Conservation (phyloP, 1,140 invertebrate species). For the Oppia nitens region DNA sequence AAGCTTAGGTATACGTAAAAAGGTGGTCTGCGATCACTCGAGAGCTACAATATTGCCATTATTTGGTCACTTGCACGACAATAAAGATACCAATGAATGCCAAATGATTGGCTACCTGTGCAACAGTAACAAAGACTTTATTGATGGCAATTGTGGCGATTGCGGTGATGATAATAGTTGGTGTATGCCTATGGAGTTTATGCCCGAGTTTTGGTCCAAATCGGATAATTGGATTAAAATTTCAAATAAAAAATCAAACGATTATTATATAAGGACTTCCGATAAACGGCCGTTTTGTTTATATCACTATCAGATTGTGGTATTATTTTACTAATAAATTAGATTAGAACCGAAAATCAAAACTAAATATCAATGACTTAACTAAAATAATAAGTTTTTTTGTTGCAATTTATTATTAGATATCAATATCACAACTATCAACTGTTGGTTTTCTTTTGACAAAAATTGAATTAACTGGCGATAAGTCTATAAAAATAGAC, state of each 20-base stretch:
- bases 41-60: neutral
- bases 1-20: no score
- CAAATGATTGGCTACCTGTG: constrained; percentile 18
- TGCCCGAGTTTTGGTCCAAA: neutral
- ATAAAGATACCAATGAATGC: neutral
- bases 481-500: no score
- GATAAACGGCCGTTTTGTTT: neutral
- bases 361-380: no score
- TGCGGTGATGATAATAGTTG: constrained; percentile 18
- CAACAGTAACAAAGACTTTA: constrained; percentile 19
- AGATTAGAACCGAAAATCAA: no score
- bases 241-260: neutral
- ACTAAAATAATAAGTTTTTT: no score
- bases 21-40: no score
- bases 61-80: neutral
- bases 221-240: neutral
- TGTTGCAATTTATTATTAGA: no score
- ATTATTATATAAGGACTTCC: neutral
- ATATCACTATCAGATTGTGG: neutral
- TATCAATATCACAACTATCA: no score
- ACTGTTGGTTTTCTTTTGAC: no score
- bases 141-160: constrained; percentile 20
- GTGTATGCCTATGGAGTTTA: constrained; percentile 5
- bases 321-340: no score
- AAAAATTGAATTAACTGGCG: no score